Base-by-base conservation (phyloP, 2,888 invertebrate species). In the Onthophagus sagittarius region DNA sequence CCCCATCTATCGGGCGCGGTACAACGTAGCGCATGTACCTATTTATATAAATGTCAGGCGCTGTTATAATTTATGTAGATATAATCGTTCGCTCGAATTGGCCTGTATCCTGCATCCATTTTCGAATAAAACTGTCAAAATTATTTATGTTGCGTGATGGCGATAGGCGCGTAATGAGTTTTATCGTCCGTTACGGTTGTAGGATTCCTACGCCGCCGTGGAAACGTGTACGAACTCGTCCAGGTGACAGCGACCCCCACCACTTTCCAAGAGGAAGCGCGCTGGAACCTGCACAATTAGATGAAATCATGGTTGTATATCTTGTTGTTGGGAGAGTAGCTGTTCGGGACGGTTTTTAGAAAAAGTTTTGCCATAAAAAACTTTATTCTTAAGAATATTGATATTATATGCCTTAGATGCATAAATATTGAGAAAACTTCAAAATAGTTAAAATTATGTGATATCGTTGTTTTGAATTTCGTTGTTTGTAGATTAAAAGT, bases 71-170 rank as follows among this genome's bases (percentile, higher is more conserved):
- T 79, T 79, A 79, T 80, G 79, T 75, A 77, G 77, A 79, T 80
- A 79, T 73, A 75, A 79, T 79, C 79, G 76, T 73, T 76, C 79
- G 39, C 39, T 67, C 77, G 78, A 77, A 79, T 79, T 80, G 78
- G 15, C 67, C 78, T 76, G 77, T 79, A 77, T 79, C 80, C 80
- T 77, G 78, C 78, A 77, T 77, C 77, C 76, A 79, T 79, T 80
- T 79, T 78, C 80, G 77, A 79, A 80, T 81, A 81, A 81, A 82
- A 80, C 81, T 79, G 79, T 82, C 80, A 78, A 79, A 79, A 81
- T 82, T 81, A 82, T 82, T 82, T 82, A 82, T 81, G 81, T 80
- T 81, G 80, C 81, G 80, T 80, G 79, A 81, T 67, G 67, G 23
- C 23, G 67, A 67, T 67, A 79, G 79, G 76, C 80, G 78, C 75